A percentile compares a stretch with the other conserved stretches of the same genome.
Evolutionary conservation across 2,888 invertebrate genomes (phyloP).

Genomic region (Mythimna ferrago): DNA sequence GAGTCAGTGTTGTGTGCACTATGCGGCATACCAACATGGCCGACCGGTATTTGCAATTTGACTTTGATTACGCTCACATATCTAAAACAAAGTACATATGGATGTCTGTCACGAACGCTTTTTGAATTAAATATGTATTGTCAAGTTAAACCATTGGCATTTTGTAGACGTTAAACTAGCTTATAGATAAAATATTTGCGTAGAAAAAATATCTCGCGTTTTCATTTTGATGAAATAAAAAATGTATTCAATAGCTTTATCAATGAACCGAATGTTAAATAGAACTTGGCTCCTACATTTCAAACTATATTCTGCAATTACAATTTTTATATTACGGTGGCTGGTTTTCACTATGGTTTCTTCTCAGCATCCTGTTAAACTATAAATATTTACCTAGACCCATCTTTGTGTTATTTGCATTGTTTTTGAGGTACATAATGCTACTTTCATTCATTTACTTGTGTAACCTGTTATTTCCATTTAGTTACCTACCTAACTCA

Average conservation of each 20-base stretch:
- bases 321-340: not conserved
- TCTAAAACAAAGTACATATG: not conserved
- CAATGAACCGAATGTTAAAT: not conserved
- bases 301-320: conserved; percentile 1
- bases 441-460: conserved; percentile 2
- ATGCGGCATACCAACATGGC: conserved; percentile 7
- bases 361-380: not conserved
- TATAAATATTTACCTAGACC: not conserved
- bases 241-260: not conserved
- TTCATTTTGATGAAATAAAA: not conserved
- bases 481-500: not conserved
- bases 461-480: conserved; percentile 14
- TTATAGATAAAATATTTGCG: conserved; percentile 4
- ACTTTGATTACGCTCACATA: conserved; percentile 20
- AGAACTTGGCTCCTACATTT: not conserved
- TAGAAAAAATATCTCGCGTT: not conserved
- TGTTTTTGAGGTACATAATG: not conserved
- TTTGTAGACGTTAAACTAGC: not conserved
- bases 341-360: not conserved
- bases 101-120: not conserved
- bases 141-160: conserved; percentile 2
- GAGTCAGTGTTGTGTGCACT: conserved; percentile 13
- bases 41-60: conserved; percentile 16
- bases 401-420: not conserved
- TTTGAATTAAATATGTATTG: conserved; percentile 15